Evolutionary conservation across 2,888 invertebrate genomes (phyloP), one percentile per base, ranked within the genome.

Genomic region (Nemoura dubitans): DNA sequence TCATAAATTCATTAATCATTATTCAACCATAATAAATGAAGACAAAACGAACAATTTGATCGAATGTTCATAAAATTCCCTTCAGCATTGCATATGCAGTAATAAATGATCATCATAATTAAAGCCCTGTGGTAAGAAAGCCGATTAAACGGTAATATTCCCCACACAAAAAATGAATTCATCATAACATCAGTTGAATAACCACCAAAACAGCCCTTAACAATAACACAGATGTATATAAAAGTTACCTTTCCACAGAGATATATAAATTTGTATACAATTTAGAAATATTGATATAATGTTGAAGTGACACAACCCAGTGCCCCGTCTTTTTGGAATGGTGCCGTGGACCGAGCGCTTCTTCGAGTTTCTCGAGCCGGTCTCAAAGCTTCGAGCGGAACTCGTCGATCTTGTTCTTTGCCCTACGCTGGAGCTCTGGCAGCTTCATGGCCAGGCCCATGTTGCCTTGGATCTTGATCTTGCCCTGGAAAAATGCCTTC

Each of bases 361-460:
- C 36, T 36, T 36, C 36, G 36, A 10, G 36, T 36, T 7, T 83
- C 30, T 10, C 16, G 30, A n/a, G 21, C 2, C 78, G 10, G 27
- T 77, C 85, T 94, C 95, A 97, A 90, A 97, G 92, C 92, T 96
- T 97, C 0, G 97, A 93, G 86, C 96, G 94, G 86, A 97, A 92
- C 28, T 94, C 92, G 59, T 95, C 96, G 89, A 97, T 96, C 90
- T 95, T 95, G 77, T 94, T 93, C 2, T 95, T 93, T 0, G 96
- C 96, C 6, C 94, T 94, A 87, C 94, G 94, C 90, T 97, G 97
- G 88, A 98, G 91, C 89, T 97, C 97, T 27, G 96, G 95, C 87
- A 99, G 92, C 91, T 98, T 99, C 96, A 99, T 96, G 0, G 99
- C 99, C 80, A 98, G 92, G 0, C 97, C 98, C 96, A 99, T 98